Base-by-base conservation (phyloP, 2,113 vertebrate genomes). In the Pachypanchax playfairii region DNA sequence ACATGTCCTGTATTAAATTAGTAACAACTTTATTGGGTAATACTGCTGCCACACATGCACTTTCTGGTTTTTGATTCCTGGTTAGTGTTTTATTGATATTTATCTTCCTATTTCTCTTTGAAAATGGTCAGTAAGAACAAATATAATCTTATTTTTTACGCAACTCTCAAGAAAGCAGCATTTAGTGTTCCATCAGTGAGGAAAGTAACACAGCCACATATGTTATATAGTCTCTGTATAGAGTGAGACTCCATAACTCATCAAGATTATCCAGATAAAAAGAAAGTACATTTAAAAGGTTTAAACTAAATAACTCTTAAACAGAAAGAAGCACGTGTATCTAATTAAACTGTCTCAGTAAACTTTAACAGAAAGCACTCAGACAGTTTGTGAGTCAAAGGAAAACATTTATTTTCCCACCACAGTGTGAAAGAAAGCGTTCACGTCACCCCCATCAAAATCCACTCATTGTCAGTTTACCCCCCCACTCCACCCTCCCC, bases 381-480 rank as follows among this genome's bases (percentile, higher is more conserved):
- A 69, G 57, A 73, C 38, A 44, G 51, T 57, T 29, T 58, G 29
- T 26, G 22, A 57, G 38, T 62, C 56, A 56, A 52, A 26, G 1
- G 21, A 29, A 76, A 68, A 41, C 24, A 67, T 52, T 47, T n/a
- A 59, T 72, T 22, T 56, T 51, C 59, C 38, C 18, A 55, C 26
- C n/a, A 42, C 52, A 43, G 17, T 57, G 70, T 28, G 44, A 84
- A 72, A 65, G 63, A 48, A 38, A n/a, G n/a, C n/a, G 22, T 71
- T 64, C 33, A 51, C 29, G 35, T 25, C 55, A 15, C 38, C 66
- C 47, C 39, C 42, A 76, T 80, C 47, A 79, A 77, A 80, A 63
- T n/a, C 72, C 50, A 47, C 51, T 76, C 46, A 76, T 74, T 83
- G 77, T 87, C 71, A 59, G 58, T 48, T 63, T 53, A 63, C 62